Percentiles rank a stretch among this genome's conserved stretches.
Conservation (phyloP, 2,113 vertebrate species). For the Varanus salvator region DNA sequence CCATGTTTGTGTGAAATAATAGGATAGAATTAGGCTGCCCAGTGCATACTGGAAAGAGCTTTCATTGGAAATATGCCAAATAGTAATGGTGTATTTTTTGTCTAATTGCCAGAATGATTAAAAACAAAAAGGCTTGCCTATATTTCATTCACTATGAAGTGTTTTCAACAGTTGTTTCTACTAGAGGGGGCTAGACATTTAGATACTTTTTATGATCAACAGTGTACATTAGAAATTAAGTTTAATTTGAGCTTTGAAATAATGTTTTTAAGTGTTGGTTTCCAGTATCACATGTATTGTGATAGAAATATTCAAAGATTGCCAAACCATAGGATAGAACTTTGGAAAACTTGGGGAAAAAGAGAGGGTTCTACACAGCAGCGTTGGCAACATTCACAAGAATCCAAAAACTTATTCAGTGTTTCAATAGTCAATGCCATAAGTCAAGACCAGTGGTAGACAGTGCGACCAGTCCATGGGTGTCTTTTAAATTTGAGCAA, state of each 20-base stretch:
- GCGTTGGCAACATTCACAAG: neutral
- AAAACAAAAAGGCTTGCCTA: too few species aligned
- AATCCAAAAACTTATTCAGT: neutral
- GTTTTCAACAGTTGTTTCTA: neutral
- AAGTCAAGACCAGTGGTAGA: neutral
- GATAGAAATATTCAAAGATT: neutral
- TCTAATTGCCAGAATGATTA: neutral
- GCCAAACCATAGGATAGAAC: neutral
- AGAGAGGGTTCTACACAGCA: neutral
- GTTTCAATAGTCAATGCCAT: neutral
- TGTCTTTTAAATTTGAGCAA: neutral
- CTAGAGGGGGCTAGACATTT: neutral
- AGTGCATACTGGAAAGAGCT: neutral
- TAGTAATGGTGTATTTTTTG: neutral
- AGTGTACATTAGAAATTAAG: neutral
- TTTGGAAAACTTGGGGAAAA: neutral
- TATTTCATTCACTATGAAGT: neutral
- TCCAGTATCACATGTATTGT: neutral
- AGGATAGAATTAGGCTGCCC: neutral
- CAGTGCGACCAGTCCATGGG: neutral
- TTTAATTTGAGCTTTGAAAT: neutral
- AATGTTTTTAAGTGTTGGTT: neutral
- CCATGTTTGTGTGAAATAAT: neutral
- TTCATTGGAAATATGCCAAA: neutral
- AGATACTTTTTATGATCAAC: neutral